Evolutionary conservation across 2,888 invertebrate genomes (phyloP), one percentile per base, ranked within the genome.

Genomic region (Acleris sparsana): DNA sequence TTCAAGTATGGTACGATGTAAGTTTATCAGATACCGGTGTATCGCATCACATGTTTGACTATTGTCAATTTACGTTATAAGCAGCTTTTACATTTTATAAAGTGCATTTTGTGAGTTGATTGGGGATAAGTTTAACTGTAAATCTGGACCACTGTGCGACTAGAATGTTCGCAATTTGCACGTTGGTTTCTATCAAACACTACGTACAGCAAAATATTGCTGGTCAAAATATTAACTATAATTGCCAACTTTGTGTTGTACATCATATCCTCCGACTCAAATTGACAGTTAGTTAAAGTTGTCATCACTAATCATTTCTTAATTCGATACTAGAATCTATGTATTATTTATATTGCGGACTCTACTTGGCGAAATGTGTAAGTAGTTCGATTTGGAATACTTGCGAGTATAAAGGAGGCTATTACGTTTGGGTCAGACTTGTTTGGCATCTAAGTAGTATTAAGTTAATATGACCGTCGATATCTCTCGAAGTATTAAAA

Each of bases 381-480:
- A 46, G 56, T 56, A 56, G 46, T 58, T 46, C 59, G 65, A 55
- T 61, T 53, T 75, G 68, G 66, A 69, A 59, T 67, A 67, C 63
- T 63, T 63, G 44, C 61, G 33, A 65, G 56, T 61, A 52, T 61
- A 56, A 77, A 83, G 81, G 91, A 92, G 91, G 91, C 91, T 92
- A 89, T 82, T 76, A 80, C 73, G 69, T 77, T 77, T 78, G 77
- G 80, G 74, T 78, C 75, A 75, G 80, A 64, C 59, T 76, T 76
- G 82, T 76, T 82, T 83, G 82, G 80, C 79, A 78, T 78, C 53
- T 65, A 65, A 61, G 79, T 87, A 86, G 86, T 79, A 74, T 80
- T 87, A 85, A 83, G 84, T 85, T 78, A 72, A 79, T 80, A 72
- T 80, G 77, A 79, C 81, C 78, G 77, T 80, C 80, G 76, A 77